These are phyloP conservation scores for Doryteuthis pealeii DNA, from an alignment of 1,140 invertebrate genomes.

Conservation along the genomic window DNA sequence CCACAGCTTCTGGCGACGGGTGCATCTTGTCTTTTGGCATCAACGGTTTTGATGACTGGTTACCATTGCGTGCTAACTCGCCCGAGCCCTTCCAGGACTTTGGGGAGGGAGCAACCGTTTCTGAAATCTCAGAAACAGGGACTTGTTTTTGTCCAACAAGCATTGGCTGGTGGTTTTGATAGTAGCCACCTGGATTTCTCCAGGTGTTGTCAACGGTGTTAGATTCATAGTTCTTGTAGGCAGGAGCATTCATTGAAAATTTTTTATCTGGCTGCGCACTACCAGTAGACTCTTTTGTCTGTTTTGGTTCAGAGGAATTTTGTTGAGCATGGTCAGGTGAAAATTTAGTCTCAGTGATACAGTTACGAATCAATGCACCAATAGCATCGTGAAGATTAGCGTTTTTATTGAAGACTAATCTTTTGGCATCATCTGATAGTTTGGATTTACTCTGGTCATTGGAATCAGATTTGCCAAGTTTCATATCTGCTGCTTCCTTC, in stretches of 20 bases:
- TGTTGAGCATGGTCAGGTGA: not conserved
- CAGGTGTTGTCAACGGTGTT: conserved; percentile 1
- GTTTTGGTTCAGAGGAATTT: not conserved
- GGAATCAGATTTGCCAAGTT: conserved; percentile 10
- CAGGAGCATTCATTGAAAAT: conserved; percentile 2
- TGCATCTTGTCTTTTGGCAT: not conserved
- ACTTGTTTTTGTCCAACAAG: not conserved
- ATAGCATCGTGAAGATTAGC: conserved; percentile 10
- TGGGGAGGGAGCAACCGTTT: not conserved
- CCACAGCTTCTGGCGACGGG: not conserved
- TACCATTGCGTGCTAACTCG: conserved; percentile 4
- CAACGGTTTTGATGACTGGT: not conserved
- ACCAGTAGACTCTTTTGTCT: not conserved
- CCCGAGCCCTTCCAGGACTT: conserved; percentile 1
- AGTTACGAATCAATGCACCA: conserved; percentile 4
- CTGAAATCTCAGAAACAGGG: not conserved
- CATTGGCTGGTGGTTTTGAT: not conserved
- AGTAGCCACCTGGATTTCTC: conserved; percentile 3
- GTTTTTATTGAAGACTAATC: conserved; percentile 4
- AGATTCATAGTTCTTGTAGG: not conserved
- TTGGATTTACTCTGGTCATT: conserved; percentile 3
- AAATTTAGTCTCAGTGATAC: conserved; percentile 2
- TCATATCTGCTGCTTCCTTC: conserved; percentile 4
- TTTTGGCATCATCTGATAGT: conserved; percentile 8
- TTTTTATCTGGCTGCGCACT: not conserved